Evolutionary conservation across 2,888 invertebrate species (phyloP).

Genomic region (Drosophila subsilvestris): DNA sequence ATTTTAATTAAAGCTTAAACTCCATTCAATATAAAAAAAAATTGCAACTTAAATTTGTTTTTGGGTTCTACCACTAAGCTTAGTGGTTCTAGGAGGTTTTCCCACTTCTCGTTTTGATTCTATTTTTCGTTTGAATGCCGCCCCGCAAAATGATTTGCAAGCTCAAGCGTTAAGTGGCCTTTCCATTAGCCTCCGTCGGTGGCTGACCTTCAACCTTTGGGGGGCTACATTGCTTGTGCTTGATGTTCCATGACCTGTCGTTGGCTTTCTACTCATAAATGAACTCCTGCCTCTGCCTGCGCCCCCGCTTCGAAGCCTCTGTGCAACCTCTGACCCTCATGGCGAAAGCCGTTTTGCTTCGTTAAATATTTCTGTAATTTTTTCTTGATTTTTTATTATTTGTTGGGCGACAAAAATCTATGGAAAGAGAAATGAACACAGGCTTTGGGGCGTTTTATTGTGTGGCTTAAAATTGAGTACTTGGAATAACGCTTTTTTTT

Average conservation of each 20-base stretch:
- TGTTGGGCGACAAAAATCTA: neutral
- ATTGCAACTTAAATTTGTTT: no score
- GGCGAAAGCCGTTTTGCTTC: slow-evolving; percentile 26
- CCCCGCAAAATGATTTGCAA: slow-evolving; percentile 6
- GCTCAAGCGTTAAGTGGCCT: slow-evolving; percentile 20
- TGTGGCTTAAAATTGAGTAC: slow-evolving; percentile 23
- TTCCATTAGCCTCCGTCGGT: slow-evolving; percentile 40
- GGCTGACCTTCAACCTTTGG: slow-evolving; percentile 55
- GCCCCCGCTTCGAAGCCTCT: neutral
- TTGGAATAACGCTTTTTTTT: slow-evolving; percentile 13
- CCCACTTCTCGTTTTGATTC: neutral
- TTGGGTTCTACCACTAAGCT: no score
- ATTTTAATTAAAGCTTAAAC: neutral
- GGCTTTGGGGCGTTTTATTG: slow-evolving; percentile 42
- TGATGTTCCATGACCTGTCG: slow-evolving; percentile 18
- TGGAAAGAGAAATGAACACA: neutral
- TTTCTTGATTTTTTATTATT: slow-evolving; percentile 48
- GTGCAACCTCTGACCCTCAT: slow-evolving; percentile 44
- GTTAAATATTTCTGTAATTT: slow-evolving; percentile 18
- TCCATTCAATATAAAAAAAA: no score
- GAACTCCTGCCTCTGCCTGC: neutral
- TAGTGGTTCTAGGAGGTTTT: neutral
- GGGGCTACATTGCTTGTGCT: slow-evolving; percentile 8
- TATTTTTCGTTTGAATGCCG: slow-evolving; percentile 2
- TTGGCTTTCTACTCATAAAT: neutral